Percentiles rank a stretch among this genome's conserved stretches.
These are phyloP conservation scores for Hemistola chrysoprasaria DNA, from an alignment of 2,888 invertebrate species.

Conservation along the genomic window DNA sequence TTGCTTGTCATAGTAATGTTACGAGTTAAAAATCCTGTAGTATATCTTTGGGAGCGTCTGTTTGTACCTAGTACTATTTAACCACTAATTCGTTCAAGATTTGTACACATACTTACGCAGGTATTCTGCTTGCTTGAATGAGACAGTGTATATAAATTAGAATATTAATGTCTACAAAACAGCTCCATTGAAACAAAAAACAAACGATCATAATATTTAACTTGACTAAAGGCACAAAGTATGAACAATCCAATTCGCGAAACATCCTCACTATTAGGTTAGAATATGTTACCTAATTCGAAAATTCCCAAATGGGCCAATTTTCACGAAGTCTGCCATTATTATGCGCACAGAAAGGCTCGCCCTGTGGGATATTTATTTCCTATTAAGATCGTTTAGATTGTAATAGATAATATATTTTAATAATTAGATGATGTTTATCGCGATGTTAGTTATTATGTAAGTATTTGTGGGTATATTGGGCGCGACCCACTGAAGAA, in stretches of 20 bases:
- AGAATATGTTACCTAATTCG: no score
- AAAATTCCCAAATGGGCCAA: no score
- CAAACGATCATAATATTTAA: no score
- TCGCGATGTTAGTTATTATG: conserved; percentile 50
- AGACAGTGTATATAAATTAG: conserved; percentile 5
- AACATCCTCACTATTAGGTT: no score
- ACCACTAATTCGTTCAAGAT: no score
- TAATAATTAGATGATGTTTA: conserved; percentile 53
- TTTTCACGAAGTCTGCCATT: neutral
- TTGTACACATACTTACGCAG: no score
- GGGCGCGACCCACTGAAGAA: conserved; percentile 40
- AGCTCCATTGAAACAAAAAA: conserved; percentile 4
- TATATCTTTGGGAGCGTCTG: no score
- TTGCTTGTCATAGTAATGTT: no score
- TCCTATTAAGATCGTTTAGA: conserved; percentile 8
- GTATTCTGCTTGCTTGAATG: conserved; percentile 9
- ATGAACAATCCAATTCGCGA: conserved; percentile 15
- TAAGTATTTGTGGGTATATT: conserved; percentile 45
- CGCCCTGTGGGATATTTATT: conserved; percentile 19
- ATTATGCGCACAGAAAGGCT: conserved; percentile 7
- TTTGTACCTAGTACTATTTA: no score
- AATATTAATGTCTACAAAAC: no score
- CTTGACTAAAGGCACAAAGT: conserved; percentile 33
- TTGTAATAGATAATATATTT: no score
- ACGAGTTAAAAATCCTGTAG: no score